Evolutionary conservation across 2,888 invertebrate species (phyloP).

Genomic region (Mellilla xanthometata): DNA sequence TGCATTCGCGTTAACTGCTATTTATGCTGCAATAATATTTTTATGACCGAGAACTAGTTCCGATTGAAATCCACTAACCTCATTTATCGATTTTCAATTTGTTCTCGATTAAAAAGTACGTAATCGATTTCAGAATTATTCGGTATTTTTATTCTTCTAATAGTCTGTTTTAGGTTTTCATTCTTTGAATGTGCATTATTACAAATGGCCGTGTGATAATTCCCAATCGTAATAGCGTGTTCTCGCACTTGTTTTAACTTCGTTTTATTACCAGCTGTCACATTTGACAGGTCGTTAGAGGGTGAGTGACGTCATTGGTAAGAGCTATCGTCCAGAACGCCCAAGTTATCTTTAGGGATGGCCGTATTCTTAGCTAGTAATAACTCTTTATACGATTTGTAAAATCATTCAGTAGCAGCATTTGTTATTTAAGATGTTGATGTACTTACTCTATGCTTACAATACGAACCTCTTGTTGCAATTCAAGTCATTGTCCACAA

Average conservation of each 20-base stretch:
- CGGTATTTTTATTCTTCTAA: slow-evolving; percentile 1
- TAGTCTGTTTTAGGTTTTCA: no score
- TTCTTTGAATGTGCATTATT: background rate
- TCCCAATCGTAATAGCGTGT: slow-evolving; percentile 31
- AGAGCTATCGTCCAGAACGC: slow-evolving; percentile 35
- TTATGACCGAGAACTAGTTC: slow-evolving; percentile 43
- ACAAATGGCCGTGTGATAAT: slow-evolving; percentile 20
- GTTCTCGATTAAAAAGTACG: slow-evolving; percentile 34
- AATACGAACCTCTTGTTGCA: no score
- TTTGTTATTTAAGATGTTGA: no score
- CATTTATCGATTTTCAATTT: slow-evolving; percentile 43
- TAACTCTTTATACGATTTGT: no score
- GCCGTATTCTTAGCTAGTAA: background rate
- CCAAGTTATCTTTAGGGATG: slow-evolving; percentile 35
- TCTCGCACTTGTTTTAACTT: slow-evolving; percentile 46
- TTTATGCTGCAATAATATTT: slow-evolving; percentile 7
- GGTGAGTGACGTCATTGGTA: slow-evolving; percentile 37
- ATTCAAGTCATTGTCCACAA: no score
- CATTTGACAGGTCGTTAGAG: slow-evolving; percentile 52
- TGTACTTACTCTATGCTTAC: no score
- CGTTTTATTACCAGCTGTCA: slow-evolving; percentile 48
- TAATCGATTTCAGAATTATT: no score
- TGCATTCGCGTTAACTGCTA: slow-evolving; percentile 5
- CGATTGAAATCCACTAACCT: slow-evolving; percentile 54
- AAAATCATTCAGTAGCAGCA: no score